These are phyloP conservation scores for Gephyroberyx darwinii DNA, from an alignment of 2,797 vertebrate species.

Conservation along the genomic window DNA sequence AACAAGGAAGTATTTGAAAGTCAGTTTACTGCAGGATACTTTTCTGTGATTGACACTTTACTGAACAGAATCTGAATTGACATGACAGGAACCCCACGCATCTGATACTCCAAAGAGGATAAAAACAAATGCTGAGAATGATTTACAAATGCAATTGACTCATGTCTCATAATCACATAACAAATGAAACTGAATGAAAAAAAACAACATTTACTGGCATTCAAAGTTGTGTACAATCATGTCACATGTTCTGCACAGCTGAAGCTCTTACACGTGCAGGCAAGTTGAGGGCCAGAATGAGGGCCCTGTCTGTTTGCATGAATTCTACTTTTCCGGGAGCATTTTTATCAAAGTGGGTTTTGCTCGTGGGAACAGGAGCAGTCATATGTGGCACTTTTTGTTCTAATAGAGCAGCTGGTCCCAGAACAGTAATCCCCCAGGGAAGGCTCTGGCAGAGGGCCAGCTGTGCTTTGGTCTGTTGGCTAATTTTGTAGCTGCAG, in stretches of 20 bases:
- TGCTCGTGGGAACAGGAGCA: slow-evolving; percentile 23
- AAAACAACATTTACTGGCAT: too few relatives aligned
- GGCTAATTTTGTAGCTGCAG: slow-evolving; percentile 40
- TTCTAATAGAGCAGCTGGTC: slow-evolving; percentile 64
- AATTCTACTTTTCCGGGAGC: neutral
- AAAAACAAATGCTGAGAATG: too few relatives aligned
- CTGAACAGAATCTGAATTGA: too few relatives aligned
- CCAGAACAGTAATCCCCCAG: slow-evolving; percentile 59
- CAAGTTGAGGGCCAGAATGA: too few relatives aligned
- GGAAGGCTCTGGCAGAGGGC: slow-evolving; percentile 26
- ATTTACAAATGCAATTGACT: too few relatives aligned
- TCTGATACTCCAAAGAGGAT: slow-evolving; percentile 1
- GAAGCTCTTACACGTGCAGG: too few relatives aligned
- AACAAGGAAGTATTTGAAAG: neutral
- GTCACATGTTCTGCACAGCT: too few relatives aligned
- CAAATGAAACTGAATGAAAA: too few relatives aligned
- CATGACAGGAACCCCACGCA: too few relatives aligned
- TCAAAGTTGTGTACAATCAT: too few relatives aligned
- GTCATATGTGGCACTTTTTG: slow-evolving; percentile 42
- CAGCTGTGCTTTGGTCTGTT: slow-evolving; percentile 50
- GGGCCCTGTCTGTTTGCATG: neutral
- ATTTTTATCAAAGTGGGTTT: neutral
- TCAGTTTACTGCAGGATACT: slow-evolving; percentile 9
- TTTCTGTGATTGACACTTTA: neutral
- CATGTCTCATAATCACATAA: too few relatives aligned